Base-by-base conservation (phyloP, 2,888 invertebrate species). In the Drosophila eohydei region DNA sequence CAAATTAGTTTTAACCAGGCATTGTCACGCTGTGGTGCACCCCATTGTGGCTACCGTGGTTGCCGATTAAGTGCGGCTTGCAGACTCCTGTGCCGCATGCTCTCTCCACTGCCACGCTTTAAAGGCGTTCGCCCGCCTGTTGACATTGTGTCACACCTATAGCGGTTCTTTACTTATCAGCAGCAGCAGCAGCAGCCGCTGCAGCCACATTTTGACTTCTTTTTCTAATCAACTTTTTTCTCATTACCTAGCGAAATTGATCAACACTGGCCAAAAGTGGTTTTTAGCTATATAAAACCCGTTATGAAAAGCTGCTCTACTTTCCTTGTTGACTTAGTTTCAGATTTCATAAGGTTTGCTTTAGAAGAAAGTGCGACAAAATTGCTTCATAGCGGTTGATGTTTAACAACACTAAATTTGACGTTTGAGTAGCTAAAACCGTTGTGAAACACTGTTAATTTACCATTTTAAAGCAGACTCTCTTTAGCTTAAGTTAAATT, bases 1-100 rank as follows among this genome's bases (percentile, higher is more conserved):
- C 86, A 84, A 84, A 84, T 84, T 84, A 84, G 84, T 84, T 84
- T 88, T 85, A 84, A 83, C 83, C 88, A 78, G 81, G 74, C 86
- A 85, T 86, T 88, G 84, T 88, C 84, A 88, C 86, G 88, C 86
- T 81, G 79, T 67, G 83, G 71, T 75, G 83, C 72, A 65, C 71
- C 74, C 72, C 77, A 79, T 83, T 86, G 88, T 85, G 70, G 73
- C 58, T 21, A 50, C 56, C 59, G 58, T 60, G 74, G 78, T 65
- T 83, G 70, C 78, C 88, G 88, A 85, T 88, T 88, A 84, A 83
- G 74, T 73, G 72, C 74, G 68, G 68, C 75, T 48, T 67, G 59
- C 58, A 62, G 48, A n/a, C 50, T 30, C 52, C 54, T 40, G 44
- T 38, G 54, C 30, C 28, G n/a, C 30, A 7, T 44, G 7, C 16